Base-by-base conservation (phyloP, 2,113 vertebrate genomes). In the Taxidea taxus region DNA sequence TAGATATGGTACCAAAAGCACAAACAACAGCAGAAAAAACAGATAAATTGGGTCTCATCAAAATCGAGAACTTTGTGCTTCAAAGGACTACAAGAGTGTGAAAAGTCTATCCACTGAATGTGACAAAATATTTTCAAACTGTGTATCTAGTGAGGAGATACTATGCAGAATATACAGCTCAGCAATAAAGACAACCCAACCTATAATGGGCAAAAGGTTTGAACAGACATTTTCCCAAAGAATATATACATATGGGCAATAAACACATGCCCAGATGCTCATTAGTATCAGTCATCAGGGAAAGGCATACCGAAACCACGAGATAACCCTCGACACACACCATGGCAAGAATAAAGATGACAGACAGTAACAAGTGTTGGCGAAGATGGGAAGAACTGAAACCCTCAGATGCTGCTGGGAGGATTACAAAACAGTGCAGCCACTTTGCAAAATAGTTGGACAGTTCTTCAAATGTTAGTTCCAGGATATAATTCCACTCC, bases 1-100 rank as follows among this genome's bases (percentile, higher is more conserved):
- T 58, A 77, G 31, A 42, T 15, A 47, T 7, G 51, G 62, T 54
- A 16, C 47, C 75, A 51, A 94, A 96, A 87, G 58, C 42, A 93
- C 8, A 74, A 39, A 86, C 25, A 60, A 25, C 68, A 39, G 66
- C 64, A 87, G 25, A 44, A 81, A 47, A 75, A 77, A 47, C 0
- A 72, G 13, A 34, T 68, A 93, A 91, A 44, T 0, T 62, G 7
- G 14, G 95, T 42, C 78, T 87, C 23, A 90, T 87, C 18, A 70
- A 93, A 96, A 87, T 58, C 29, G 47, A 83, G 92, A 83, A 80
- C 13, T 31, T n/a, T 60, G 42, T 90, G 91, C 64, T 92, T 94
- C 68, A 94, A 96, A 89, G 54, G 44, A 68, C 27, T 90, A 62
- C 7, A 51, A 60, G 56, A 83, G 83, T 92, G 66, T 44, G 5